Evolutionary conservation across 2,888 invertebrate species (phyloP), one percentile per base, ranked within the genome.

Genomic region (Sinhomidia bicolor): DNA sequence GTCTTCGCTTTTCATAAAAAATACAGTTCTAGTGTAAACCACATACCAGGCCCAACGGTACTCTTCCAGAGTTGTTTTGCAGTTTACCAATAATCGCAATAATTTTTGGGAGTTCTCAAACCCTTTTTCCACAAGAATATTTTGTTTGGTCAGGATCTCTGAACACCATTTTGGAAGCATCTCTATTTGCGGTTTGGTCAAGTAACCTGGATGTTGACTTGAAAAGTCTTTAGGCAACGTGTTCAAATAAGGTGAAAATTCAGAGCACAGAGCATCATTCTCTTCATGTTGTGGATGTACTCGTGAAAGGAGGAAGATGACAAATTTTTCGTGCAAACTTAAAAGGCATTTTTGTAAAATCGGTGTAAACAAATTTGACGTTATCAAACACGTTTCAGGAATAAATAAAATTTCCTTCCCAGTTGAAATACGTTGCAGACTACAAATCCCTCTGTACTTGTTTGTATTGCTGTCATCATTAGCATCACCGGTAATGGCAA

Each of bases 231-330:
- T 92, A 0, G 97, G 97, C 91, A 98, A 94, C 89, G 96, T 95
- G 90, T 95, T 94, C 84, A 97, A 93, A 93, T 97, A 98, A 74
- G 94, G 93, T 92, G 94, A 93, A 95, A 96, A 96, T 81, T 93
- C 93, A 0, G 96, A 96, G 14, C 60, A 36, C 36, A 36, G 1
- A 26, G 94, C 91, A 9, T 92, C 92, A 5, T 23, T 12, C 0
- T 23, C 20, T 36, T 23, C 26, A 9, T 12, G 26, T 51, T 93
- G 94, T 92, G n/a, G n/a, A n/a, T 95, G 95, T 92, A 94, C 95
- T 93, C 97, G 96, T 93, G 95, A 95, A 60, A 96, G 93, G 47
- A 98, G 93, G 94, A 96, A 98, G 89, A 96, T 94, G 5, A 96
- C 95, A 91, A 98, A 93, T 29, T 97, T 93, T 89, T 96, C 95